Evolutionary conservation across 2,113 vertebrate species (phyloP).

Genomic region (Odobenus rosmarus): DNA sequence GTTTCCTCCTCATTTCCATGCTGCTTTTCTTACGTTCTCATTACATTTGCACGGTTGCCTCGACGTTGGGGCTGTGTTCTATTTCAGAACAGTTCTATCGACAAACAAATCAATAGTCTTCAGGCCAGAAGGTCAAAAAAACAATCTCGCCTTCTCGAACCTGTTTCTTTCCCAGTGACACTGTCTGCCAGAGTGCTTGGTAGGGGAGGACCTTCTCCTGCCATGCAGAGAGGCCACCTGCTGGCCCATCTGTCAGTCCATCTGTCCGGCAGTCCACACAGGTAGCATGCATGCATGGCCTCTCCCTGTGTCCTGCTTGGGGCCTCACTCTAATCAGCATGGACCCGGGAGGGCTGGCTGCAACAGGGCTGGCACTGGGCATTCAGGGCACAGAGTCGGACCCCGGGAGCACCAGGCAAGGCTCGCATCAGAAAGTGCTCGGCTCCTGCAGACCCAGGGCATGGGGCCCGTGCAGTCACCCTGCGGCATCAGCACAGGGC

Average conservation of each 20-base stretch:
- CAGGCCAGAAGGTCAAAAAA: slow-evolving; percentile 33
- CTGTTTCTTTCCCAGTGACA: neutral
- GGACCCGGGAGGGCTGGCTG: neutral
- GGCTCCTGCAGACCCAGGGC: neutral
- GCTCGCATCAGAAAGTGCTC: neutral
- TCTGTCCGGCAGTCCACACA: neutral
- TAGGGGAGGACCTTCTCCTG: neutral
- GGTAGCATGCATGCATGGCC: fast-evolving
- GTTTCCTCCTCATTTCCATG: neutral
- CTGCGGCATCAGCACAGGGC: fast-evolving
- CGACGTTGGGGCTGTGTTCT: neutral
- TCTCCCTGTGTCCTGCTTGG: neutral
- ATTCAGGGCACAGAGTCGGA: neutral
- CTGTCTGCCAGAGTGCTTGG: neutral
- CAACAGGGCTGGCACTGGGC: neutral
- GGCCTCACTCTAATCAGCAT: neutral
- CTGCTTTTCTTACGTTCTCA: neutral
- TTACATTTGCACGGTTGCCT: neutral
- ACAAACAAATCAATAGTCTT: slow-evolving; percentile 52
- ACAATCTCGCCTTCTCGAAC: neutral
- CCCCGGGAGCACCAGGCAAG: neutral
- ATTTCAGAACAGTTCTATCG: neutral
- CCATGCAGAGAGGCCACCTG: neutral
- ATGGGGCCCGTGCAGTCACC: neutral
- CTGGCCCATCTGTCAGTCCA: neutral